Conservation (phyloP, 2,888 invertebrate species). For the Lumbricus terrestris region DNA sequence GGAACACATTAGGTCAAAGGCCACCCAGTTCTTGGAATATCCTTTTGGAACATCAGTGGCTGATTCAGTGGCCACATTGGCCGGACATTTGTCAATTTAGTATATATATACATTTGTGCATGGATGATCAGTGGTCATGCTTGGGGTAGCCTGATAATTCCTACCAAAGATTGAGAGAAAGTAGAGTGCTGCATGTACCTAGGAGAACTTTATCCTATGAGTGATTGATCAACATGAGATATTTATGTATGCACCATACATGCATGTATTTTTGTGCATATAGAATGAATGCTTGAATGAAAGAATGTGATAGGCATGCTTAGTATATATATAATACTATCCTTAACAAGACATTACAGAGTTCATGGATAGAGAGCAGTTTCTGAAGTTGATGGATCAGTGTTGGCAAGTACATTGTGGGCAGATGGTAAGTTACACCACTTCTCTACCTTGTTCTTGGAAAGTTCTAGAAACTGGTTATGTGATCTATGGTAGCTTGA, state of each 20-base stretch:
- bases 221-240: too few relatives aligned
- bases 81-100: too few relatives aligned
- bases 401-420: constrained; percentile 95
- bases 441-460: background rate
- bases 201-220: too few relatives aligned
- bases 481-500: background rate
- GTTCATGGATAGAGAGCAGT: constrained; percentile 82
- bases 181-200: too few relatives aligned
- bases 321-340: background rate
- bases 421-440: constrained; percentile 72
- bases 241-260: background rate
- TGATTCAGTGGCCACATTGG: background rate
- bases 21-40: constrained; percentile 80
- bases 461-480: background rate
- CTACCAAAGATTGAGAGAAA: too few relatives aligned
- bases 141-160: too few relatives aligned
- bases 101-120: too few relatives aligned
- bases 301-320: background rate
- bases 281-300: too few relatives aligned
- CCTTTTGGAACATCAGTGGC: constrained; percentile 47
- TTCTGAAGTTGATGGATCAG: constrained; percentile 88
- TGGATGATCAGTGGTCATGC: too few relatives aligned
- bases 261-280: background rate
- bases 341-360: constrained; percentile 4
- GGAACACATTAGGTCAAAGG: constrained; percentile 83